A percentile compares a stretch with the other conserved stretches of the same genome.
phyloP scores from a whole-genome alignment of 2,888 invertebrate genomes.

The Frankliniella fusca region DNA sequence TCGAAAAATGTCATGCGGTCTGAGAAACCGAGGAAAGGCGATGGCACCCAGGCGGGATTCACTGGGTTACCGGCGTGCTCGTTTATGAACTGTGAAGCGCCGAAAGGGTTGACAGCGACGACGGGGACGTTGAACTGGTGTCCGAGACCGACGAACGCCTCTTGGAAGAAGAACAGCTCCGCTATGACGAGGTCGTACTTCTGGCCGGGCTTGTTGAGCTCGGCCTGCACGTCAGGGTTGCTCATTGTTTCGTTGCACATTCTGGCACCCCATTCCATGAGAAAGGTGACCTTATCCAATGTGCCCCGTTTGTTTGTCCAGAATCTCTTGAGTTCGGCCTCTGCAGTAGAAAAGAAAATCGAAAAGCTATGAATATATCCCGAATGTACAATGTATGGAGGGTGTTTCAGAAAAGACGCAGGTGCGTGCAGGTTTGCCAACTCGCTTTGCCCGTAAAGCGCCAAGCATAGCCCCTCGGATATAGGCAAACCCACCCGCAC shows the following conservation, averaged over 20 bases:
- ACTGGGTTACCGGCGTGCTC: conserved; percentile 17
- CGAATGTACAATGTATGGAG: no score
- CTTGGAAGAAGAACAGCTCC: conserved; percentile 7
- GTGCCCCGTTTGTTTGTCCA: not conserved
- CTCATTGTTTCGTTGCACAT: not conserved
- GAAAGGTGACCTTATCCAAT: not conserved
- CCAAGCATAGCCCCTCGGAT: no score
- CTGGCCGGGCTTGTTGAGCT: conserved; percentile 12
- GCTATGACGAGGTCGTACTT: not conserved
- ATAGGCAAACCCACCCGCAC: no score
- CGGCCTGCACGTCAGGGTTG: not conserved
- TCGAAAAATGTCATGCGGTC: conserved; percentile 27
- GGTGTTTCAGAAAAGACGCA: no score
- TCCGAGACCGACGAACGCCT: not conserved
- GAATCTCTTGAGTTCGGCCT: not conserved
- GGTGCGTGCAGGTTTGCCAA: no score
- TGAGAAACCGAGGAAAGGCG: conserved; percentile 20
- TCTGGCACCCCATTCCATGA: not conserved
- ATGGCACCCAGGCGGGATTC: conserved; percentile 30
- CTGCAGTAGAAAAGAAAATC: not conserved
- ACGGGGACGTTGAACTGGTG: conserved; percentile 12
- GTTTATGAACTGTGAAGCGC: not conserved
- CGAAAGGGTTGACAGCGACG: conserved; percentile 29
- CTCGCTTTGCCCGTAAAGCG: no score
- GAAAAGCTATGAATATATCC: no score